Conservation (phyloP, 2,113 vertebrate genomes). For the Rattus rattus region DNA sequence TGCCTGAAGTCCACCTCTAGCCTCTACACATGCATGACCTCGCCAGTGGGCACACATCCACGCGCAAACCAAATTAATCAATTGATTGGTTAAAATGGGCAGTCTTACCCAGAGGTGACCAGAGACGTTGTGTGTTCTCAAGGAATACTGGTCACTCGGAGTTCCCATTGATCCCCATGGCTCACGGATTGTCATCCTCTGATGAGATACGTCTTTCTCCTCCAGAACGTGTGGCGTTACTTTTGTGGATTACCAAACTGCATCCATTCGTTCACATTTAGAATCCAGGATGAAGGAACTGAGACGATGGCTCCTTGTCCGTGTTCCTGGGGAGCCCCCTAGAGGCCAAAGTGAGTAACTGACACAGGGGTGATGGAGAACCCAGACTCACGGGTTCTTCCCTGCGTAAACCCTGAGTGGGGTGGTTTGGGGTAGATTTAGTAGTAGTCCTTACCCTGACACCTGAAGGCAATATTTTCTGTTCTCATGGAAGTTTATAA, state of each 20-base stretch:
- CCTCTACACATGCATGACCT: neutral
- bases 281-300: neutral
- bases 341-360: conserved; percentile 39
- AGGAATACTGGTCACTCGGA: neutral
- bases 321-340: conserved; percentile 54
- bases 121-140: neutral
- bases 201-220: neutral
- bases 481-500: neutral
- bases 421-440: neutral
- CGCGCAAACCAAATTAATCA: neutral
- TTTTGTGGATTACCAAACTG: neutral
- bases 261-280: neutral
- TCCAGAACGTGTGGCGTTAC: neutral
- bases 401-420: neutral
- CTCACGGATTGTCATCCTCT: neutral
- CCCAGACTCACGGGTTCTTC: neutral
- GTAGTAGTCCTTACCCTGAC: neutral
- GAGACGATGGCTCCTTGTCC: neutral
- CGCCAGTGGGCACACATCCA: neutral
- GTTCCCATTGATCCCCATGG: neutral
- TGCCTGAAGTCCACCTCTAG: neutral
- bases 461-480: neutral
- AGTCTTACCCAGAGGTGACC: neutral
- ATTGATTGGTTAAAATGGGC: neutral
- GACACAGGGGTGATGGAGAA: neutral